Percentiles rank a stretch among this genome's conserved stretches.
phyloP scores from a whole-genome alignment of 2,888 invertebrate species.

The Harpalus rubripes region DNA sequence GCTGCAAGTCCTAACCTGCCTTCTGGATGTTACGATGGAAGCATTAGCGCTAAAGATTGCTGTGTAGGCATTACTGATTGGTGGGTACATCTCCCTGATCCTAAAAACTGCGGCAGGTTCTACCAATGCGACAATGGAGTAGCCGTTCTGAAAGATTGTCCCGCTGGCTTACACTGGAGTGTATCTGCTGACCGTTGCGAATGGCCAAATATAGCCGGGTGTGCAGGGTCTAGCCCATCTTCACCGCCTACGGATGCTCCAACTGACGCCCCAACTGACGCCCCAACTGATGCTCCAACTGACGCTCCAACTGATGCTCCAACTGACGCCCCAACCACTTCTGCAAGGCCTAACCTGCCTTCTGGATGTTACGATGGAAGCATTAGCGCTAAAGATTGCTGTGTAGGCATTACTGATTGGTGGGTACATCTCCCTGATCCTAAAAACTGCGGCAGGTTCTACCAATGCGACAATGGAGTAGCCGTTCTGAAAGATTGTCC shows the following conservation, averaged over 20 bases:
- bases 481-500: slow-evolving; percentile 58
- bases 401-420: slow-evolving; percentile 44
- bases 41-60: slow-evolving; percentile 12
- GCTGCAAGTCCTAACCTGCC: neutral
- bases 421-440: slow-evolving; percentile 61
- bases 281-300: no score
- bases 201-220: slow-evolving; percentile 53
- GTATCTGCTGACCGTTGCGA: slow-evolving; percentile 61
- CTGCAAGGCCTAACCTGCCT: neutral
- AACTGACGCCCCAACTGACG: no score
- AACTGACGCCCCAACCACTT: no score
- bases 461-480: slow-evolving; percentile 66
- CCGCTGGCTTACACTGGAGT: slow-evolving; percentile 64
- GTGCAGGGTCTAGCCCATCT: neutral
- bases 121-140: slow-evolving; percentile 67
- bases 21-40: neutral
- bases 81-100: slow-evolving; percentile 61
- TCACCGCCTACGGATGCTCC: neutral
- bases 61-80: slow-evolving; percentile 40
- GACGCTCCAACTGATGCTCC: no score
- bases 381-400: slow-evolving; percentile 15
- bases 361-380: neutral
- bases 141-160: slow-evolving; percentile 55
- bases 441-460: slow-evolving; percentile 65
- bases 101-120: slow-evolving; percentile 64